Percentiles rank a stretch among this genome's conserved stretches.
Evolutionary conservation across 2,888 invertebrate species (phyloP).

Genomic region (Drosophila atroscutellata): DNA sequence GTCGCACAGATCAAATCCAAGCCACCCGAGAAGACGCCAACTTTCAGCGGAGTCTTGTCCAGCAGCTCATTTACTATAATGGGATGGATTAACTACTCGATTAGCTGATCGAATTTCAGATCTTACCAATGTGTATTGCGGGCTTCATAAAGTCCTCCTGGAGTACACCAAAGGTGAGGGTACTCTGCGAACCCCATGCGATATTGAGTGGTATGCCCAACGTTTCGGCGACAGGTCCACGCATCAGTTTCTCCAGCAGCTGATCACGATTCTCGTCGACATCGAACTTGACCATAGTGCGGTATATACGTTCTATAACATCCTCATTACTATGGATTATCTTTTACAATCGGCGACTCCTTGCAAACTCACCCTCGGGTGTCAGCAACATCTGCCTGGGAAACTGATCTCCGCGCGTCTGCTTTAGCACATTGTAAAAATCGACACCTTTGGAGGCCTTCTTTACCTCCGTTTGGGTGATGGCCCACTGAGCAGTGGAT

Average conservation of each 20-base stretch:
- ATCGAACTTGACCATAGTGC: constrained; percentile 76
- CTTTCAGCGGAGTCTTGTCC: constrained; percentile 88
- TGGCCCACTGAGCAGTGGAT: constrained; percentile 89
- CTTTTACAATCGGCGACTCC: rapidly evolving
- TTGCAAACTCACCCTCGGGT: constrained; percentile 36
- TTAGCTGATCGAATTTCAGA: background rate
- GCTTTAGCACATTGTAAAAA: constrained; percentile 91
- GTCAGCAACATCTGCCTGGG: constrained; percentile 19
- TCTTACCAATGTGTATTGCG: constrained; percentile 88
- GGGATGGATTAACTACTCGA: background rate
- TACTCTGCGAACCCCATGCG: constrained; percentile 88
- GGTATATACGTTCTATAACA: constrained; percentile 54
- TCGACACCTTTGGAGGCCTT: constrained; percentile 88
- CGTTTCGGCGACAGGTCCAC: constrained; percentile 88
- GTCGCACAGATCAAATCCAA: constrained; percentile 94
- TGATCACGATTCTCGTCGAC: constrained; percentile 78
- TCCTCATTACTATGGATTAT: too few species aligned
- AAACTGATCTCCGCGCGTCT: constrained; percentile 68
- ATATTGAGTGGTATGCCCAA: constrained; percentile 88
- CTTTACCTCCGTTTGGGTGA: constrained; percentile 88
- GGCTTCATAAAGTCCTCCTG: constrained; percentile 92
- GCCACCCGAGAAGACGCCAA: constrained; percentile 91
- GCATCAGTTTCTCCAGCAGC: constrained; percentile 88
- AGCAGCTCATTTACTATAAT: constrained; percentile 89
- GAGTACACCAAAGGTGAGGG: constrained; percentile 87